phyloP scores from a whole-genome alignment of 2,113 vertebrate species.

The Henicopernis longicauda region DNA sequence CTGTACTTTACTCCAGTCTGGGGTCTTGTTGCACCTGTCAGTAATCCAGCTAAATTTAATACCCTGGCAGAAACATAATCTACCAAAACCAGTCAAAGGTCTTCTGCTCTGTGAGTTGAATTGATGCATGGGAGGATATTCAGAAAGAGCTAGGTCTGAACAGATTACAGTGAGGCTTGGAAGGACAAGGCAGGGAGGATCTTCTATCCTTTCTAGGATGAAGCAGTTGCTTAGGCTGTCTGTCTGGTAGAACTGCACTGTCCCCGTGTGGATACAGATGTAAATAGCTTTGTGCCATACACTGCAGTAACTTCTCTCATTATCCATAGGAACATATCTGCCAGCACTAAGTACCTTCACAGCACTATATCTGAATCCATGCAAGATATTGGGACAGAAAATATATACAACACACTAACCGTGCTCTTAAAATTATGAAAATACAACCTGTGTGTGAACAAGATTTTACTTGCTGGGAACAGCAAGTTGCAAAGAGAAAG shows the following conservation, averaged over 20 bases:
- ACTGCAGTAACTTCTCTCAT: background rate
- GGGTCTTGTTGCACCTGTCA: background rate
- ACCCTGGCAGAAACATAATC: background rate
- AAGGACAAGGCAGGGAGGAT: background rate
- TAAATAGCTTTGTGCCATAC: background rate
- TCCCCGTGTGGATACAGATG: background rate
- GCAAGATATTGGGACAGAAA: background rate
- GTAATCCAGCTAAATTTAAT: background rate
- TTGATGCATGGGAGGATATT: background rate
- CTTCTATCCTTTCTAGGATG: background rate
- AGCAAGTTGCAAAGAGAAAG: background rate
- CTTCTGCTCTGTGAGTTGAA: background rate
- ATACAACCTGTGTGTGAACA: background rate
- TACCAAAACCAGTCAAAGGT: background rate
- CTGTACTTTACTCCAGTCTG: background rate
- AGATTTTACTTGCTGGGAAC: background rate
- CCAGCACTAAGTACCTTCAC: background rate
- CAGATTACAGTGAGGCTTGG: background rate
- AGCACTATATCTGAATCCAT: background rate
- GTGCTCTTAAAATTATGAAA: background rate
- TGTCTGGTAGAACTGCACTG: background rate
- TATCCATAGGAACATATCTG: background rate
- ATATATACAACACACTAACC: background rate
- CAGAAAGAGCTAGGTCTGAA: background rate
- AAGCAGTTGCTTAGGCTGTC: background rate